Conservation (phyloP, 2,888 invertebrate genomes). For the Dryococelus australis region DNA sequence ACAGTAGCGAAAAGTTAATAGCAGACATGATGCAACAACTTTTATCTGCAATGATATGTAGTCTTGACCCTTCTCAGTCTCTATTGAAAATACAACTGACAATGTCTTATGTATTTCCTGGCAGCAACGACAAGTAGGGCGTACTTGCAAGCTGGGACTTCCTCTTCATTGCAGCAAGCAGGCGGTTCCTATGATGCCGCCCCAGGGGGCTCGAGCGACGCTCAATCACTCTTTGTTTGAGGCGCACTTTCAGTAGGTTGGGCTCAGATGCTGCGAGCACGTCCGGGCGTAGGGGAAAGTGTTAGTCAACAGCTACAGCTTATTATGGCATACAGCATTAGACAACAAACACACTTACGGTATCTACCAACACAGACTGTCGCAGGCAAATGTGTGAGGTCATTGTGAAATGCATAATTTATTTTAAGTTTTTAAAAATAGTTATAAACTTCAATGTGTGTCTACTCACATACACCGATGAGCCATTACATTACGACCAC, state of each 20-base stretch:
- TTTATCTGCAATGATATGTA: no score
- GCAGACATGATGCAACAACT: no score
- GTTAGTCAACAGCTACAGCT: slow-evolving; percentile 12
- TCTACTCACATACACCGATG: no score
- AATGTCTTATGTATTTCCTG: no score
- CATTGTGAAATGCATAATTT: no score
- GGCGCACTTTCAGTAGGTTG: slow-evolving; percentile 91
- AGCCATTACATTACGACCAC: no score
- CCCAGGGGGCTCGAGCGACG: slow-evolving; percentile 90
- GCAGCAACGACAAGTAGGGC: slow-evolving; percentile 38
- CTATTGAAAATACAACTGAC: no score
- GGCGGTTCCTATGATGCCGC: slow-evolving; percentile 80
- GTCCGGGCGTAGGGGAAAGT: not conserved
- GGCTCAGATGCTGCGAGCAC: slow-evolving; percentile 88
- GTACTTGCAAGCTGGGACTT: slow-evolving; percentile 70
- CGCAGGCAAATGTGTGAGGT: not conserved
- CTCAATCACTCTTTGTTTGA: slow-evolving; percentile 95
- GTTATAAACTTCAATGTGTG: no score
- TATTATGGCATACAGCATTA: not conserved
- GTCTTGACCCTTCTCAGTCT: no score
- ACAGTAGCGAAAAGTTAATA: no score
- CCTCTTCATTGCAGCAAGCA: slow-evolving; percentile 77
- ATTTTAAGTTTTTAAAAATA: no score
- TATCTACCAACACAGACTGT: not conserved
- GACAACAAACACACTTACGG: not conserved